Evolutionary conservation across 2,888 invertebrate genomes (phyloP).

Genomic region (Pilophorus perplexus): DNA sequence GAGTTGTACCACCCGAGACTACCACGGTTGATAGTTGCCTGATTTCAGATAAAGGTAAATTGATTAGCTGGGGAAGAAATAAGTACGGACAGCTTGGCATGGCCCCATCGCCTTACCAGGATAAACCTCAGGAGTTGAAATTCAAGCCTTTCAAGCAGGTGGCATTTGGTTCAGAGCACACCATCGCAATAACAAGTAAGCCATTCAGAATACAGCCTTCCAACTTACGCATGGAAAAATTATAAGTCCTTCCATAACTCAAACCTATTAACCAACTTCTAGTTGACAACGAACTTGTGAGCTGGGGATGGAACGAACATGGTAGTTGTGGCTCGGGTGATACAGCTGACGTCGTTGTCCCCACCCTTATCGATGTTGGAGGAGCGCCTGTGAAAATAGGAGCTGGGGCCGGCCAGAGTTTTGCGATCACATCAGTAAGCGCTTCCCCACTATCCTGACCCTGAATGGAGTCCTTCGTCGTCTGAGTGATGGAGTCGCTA

Average conservation of each 20-base stretch:
- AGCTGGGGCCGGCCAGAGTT: slow-evolving; percentile 58
- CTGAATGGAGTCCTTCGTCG: no score
- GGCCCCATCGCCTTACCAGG: neutral
- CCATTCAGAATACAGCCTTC: no score
- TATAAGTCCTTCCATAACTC: no score
- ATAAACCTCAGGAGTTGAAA: slow-evolving; percentile 45
- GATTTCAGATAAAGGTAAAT: slow-evolving; percentile 59
- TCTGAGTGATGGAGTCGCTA: no score
- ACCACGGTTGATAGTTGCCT: neutral
- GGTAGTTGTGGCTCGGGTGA: slow-evolving; percentile 74
- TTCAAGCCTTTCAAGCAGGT: slow-evolving; percentile 52
- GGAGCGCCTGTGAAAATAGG: slow-evolving; percentile 51
- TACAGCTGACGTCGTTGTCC: slow-evolving; percentile 54
- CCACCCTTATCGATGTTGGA: slow-evolving; percentile 53
- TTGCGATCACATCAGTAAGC: no score
- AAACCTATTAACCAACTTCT: no score
- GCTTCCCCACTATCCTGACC: no score
- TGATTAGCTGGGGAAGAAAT: slow-evolving; percentile 78
- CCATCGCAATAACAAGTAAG: slow-evolving; percentile 60
- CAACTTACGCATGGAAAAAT: no score
- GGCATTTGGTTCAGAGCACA: slow-evolving; percentile 76
- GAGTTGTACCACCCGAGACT: slow-evolving; percentile 44
- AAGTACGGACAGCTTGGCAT: slow-evolving; percentile 74
- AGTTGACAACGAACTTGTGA: slow-evolving; percentile 63
- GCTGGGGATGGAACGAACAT: slow-evolving; percentile 92